These are phyloP conservation scores for Macrosiphum euphorbiae DNA, from an alignment of 2,888 invertebrate species.

Conservation along the genomic window DNA sequence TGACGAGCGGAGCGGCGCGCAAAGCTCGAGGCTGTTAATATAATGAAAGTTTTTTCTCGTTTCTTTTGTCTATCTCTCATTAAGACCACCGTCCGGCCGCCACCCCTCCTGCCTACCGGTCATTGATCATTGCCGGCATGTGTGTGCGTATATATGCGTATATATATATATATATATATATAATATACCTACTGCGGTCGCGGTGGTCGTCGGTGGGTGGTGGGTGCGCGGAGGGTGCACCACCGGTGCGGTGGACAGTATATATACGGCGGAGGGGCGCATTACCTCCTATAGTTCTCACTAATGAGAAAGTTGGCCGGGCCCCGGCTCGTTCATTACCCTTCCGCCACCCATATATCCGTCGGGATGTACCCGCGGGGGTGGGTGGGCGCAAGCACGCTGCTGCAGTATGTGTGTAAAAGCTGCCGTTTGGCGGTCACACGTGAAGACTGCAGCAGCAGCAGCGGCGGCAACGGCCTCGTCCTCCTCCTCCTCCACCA, in stretches of 20 bases:
- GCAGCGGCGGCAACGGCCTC: background rate
- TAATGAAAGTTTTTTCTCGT: conserved; percentile 64
- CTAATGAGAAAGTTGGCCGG: conserved; percentile 65
- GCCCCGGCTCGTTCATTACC: conserved; percentile 64
- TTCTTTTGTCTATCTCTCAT: conserved; percentile 65
- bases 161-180: background rate
- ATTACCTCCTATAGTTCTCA: conserved; percentile 55
- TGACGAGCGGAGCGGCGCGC: background rate
- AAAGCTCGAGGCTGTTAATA: conserved; percentile 62
- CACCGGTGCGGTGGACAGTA: conserved; percentile 19
- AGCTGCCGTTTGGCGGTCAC: conserved; percentile 64
- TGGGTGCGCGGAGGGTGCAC: background rate
- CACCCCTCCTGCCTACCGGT: conserved; percentile 41
- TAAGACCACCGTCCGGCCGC: conserved; percentile 47
- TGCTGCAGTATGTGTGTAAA: conserved; percentile 42
- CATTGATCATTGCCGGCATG: conserved; percentile 61
- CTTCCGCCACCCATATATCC: conserved; percentile 39
- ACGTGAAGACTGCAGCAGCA: conserved; percentile 52
- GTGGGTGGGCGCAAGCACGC: background rate
- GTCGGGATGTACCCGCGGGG: background rate
- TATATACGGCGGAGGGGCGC: background rate
- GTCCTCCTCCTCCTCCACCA: background rate
- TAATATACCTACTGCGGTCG: background rate
- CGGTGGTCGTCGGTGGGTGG: background rate
- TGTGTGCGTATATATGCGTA: background rate